These are phyloP conservation scores for Mormyrus hasselquistii DNA, from an alignment of 2,797 vertebrate genomes.

Conservation along the genomic window DNA sequence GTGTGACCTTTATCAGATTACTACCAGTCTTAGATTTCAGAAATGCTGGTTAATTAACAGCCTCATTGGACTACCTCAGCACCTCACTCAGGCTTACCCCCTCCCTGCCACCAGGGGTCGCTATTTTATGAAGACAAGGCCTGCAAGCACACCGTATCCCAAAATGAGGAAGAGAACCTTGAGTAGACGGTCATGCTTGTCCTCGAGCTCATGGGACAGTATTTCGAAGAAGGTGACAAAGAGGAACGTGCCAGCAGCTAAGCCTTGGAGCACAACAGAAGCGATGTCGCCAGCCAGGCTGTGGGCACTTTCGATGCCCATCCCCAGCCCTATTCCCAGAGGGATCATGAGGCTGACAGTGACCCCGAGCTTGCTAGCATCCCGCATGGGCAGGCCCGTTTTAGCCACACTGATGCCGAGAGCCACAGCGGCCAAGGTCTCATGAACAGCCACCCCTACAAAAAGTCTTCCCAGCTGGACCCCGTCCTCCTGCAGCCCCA, in stretches of 20 bases:
- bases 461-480: conserved; percentile 69
- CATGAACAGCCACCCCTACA: conserved; percentile 79
- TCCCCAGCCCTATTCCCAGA: conserved; percentile 68
- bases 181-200: conserved; percentile 76
- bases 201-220: conserved; percentile 77
- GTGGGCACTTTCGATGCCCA: conserved; percentile 73
- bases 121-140: conserved; percentile 78
- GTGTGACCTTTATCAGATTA: neutral
- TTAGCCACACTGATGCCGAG: conserved; percentile 81
- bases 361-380: conserved; percentile 70
- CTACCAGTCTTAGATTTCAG: conserved; percentile 14
- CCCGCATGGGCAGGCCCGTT: conserved; percentile 56
- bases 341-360: conserved; percentile 82
- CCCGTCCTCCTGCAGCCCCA: conserved; percentile 80
- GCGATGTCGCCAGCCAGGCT: conserved; percentile 58
- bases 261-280: conserved; percentile 78
- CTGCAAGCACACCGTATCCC: conserved; percentile 72
- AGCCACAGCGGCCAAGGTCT: conserved; percentile 77
- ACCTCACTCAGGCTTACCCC: neutral
- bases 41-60: conserved; percentile 17
- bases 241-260: conserved; percentile 81
- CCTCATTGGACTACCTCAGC: neutral
- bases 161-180: conserved; percentile 85
- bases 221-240: conserved; percentile 91
- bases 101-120: conserved; percentile 45